Conservation (phyloP, 2,797 vertebrate species). For the Lophius americanus region DNA sequence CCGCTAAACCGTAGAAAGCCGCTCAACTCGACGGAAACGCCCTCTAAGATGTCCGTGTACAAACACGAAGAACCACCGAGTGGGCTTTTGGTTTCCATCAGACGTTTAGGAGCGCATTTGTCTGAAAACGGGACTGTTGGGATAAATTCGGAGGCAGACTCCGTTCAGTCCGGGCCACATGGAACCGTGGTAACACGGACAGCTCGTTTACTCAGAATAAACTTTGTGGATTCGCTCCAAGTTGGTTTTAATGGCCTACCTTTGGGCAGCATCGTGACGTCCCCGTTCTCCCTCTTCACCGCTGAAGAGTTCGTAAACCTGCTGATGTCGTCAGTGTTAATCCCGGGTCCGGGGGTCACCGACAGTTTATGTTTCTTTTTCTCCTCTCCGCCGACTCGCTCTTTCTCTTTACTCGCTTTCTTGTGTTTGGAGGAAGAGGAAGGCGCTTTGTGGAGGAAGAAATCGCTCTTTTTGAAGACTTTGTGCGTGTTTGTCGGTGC, state of each 20-base stretch:
- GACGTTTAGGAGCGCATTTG: not conserved
- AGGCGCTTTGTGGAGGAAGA: constrained; percentile 79
- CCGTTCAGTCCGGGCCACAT: constrained; percentile 48
- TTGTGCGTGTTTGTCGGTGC: constrained; percentile 73
- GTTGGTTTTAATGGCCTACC: constrained; percentile 72
- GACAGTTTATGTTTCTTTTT: constrained; percentile 84
- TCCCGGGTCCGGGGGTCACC: constrained; percentile 62
- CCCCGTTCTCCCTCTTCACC: constrained; percentile 88
- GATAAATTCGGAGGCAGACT: constrained; percentile 29
- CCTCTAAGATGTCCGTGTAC: fast-evolving
- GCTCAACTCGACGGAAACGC: constrained; percentile 12
- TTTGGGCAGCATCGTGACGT: constrained; percentile 83
- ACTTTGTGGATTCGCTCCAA: constrained; percentile 34
- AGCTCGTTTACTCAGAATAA: constrained; percentile 21
- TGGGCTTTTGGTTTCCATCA: not conserved
- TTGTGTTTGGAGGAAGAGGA: constrained; percentile 78
- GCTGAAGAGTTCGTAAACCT: constrained; percentile 64
- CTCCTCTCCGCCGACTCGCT: constrained; percentile 70
- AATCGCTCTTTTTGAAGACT: constrained; percentile 85
- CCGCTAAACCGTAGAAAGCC: constrained; percentile 15
- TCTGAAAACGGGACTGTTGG: constrained; percentile 53
- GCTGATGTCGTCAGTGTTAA: constrained; percentile 57
- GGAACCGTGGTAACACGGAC: constrained; percentile 6
- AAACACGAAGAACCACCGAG: not conserved
- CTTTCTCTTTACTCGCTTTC: constrained; percentile 82